Base-by-base conservation (phyloP, 2,888 invertebrate genomes). In the Rhingia rostrata region DNA sequence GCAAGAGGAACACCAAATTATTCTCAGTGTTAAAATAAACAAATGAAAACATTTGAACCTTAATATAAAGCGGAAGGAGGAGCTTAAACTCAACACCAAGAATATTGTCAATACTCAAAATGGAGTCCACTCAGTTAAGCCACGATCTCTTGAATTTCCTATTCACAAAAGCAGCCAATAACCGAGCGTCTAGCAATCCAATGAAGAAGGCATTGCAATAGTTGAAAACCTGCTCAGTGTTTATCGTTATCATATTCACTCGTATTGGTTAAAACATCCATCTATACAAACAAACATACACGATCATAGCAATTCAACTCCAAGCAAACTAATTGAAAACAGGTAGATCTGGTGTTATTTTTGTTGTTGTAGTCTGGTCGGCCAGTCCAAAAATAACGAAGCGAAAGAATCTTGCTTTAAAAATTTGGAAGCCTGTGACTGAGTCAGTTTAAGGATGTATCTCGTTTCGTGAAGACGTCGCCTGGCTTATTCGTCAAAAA, bases 41-140 rank as follows among this genome's bases (percentile, higher is more conserved):
- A 22, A 22, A 22, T 35, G 61, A 49, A 32, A 53, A 32, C 7
- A 54, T 43, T 22, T 47, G 6, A 77, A 63, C 45, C 43, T 12
- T 9, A 49, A 73, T 51, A 54, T 30, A 22, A 51, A 58, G n/a
- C 7, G n/a, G 30, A 14, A 69, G 83, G 83, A 73, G 83, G 83
- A 78, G 67, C 78, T 58, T 14, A 47, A 41, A 2, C 10, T n/a
- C 12, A 5, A 5, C 10, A 6, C 47, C 39, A 22, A 58, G 56
- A 75, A 64, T 64, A 53, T 45, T 54, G 5, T 32, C 35, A 61
- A 54, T 67, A 88, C 90, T 89, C 89, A 90, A 90, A 90, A 90
- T 90, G 90, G 91, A 89, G 90, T 88, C 87, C 84, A 87, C 64
- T 35, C 41, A 35, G 63, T 47, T 43, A 10, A 9, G 32, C 9